Conservation (phyloP, 2,113 vertebrate species). For the Erythrolamprus reginae region DNA sequence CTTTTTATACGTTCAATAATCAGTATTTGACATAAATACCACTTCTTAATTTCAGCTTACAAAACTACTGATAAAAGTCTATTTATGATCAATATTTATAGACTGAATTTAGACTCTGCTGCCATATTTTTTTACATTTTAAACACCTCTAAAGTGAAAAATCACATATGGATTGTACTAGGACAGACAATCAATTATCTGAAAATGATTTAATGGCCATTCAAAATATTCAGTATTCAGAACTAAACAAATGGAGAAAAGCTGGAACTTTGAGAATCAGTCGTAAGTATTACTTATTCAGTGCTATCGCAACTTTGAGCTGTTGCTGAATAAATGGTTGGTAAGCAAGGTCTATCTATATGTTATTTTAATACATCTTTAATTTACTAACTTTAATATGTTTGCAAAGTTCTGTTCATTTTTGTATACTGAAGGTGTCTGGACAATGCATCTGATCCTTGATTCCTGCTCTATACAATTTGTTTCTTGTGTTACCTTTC, state of each 20-base stretch:
- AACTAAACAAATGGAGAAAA: neutral
- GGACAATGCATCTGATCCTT: neutral
- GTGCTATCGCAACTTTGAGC: neutral
- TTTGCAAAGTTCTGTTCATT: neutral
- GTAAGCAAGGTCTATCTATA: neutral
- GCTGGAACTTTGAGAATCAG: neutral
- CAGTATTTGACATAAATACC: neutral
- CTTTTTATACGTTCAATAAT: neutral
- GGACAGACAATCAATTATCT: neutral
- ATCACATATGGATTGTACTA: neutral
- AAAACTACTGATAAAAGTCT: neutral
- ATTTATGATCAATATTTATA: neutral
- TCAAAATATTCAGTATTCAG: neutral
- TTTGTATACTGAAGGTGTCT: neutral
- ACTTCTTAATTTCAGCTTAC: neutral
- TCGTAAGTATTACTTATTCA: neutral
- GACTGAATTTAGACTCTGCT: neutral
- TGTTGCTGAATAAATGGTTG: neutral
- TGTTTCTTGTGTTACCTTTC: conserved; percentile 78
- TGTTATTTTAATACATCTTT: neutral
- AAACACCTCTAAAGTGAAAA: neutral
- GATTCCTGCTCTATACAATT: neutral
- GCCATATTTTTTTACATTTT: neutral
- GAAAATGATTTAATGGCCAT: neutral
- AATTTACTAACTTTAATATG: neutral